Evolutionary conservation across 2,113 vertebrate genomes (phyloP).

Genomic region (Shinisaurus crocodilurus): DNA sequence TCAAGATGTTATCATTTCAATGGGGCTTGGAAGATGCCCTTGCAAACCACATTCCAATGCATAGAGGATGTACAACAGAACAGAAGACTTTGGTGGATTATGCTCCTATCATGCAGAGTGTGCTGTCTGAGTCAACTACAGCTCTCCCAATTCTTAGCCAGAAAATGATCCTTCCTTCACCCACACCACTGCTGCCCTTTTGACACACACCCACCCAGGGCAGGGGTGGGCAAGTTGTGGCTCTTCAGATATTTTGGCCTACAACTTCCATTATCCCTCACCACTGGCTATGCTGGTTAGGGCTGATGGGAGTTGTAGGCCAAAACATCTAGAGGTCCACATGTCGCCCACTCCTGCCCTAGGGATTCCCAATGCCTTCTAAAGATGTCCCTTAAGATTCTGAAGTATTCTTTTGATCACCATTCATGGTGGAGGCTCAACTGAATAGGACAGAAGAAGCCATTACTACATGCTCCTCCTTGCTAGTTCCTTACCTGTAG

Average conservation of each 20-base stretch:
- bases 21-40: background rate
- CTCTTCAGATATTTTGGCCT: no score
- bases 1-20: background rate
- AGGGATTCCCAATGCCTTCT: background rate
- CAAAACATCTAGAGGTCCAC: no score
- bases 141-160: background rate
- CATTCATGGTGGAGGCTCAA: background rate
- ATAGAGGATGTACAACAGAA: background rate
- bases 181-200: background rate
- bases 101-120: background rate
- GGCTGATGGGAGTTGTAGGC: no score
- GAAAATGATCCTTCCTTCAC: background rate
- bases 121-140: background rate
- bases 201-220: no score
- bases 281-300: no score
- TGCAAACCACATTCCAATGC: background rate
- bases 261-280: no score
- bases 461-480: no score
- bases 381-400: background rate
- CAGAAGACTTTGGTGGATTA: background rate
- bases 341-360: no score
- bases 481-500: constrained; percentile 86
- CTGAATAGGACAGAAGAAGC: background rate
- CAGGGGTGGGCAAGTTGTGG: no score
- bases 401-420: background rate